Conservation (phyloP, 2,888 invertebrate species). For the Oligia strigilis region DNA sequence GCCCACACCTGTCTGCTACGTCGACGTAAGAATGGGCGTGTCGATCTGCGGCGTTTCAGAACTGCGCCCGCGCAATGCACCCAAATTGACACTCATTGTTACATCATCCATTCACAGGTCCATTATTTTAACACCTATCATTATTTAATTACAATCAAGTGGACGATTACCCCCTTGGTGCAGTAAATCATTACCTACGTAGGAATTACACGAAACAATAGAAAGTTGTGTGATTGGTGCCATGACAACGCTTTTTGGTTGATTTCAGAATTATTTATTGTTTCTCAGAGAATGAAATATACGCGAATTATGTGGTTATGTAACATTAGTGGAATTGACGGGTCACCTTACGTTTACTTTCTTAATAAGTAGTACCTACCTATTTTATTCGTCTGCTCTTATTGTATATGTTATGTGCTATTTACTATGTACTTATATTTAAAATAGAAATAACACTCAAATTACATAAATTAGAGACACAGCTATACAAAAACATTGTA, state of each 20-base stretch:
- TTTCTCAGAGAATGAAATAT: slow-evolving; percentile 50
- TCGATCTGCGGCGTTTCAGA: slow-evolving; percentile 46
- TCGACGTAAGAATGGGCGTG: slow-evolving; percentile 67
- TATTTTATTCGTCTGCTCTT: slow-evolving; percentile 5
- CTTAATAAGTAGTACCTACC: background rate
- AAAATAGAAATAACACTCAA: background rate
- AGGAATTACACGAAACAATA: slow-evolving; percentile 68
- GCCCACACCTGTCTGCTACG: slow-evolving; percentile 68
- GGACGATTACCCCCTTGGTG: slow-evolving; percentile 67
- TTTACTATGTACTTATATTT: background rate
- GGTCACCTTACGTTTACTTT: slow-evolving; percentile 34
- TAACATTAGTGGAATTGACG: slow-evolving; percentile 33
- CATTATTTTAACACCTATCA: slow-evolving; percentile 75
- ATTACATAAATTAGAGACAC: background rate
- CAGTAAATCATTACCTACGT: slow-evolving; percentile 67
- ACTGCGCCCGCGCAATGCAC: slow-evolving; percentile 59
- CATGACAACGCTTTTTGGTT: slow-evolving; percentile 64
- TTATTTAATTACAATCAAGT: slow-evolving; percentile 75
- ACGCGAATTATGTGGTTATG: slow-evolving; percentile 33
- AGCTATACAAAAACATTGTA: background rate
- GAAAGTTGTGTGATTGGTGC: slow-evolving; percentile 65
- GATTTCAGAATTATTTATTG: slow-evolving; percentile 61
- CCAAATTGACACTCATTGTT: slow-evolving; percentile 75
- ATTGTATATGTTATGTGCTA: background rate
- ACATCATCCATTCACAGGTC: slow-evolving; percentile 79